Percentiles rank a stretch among this genome's conserved stretches.
Conservation (phyloP, 2,797 vertebrate species). For the Diplodus sargus region DNA sequence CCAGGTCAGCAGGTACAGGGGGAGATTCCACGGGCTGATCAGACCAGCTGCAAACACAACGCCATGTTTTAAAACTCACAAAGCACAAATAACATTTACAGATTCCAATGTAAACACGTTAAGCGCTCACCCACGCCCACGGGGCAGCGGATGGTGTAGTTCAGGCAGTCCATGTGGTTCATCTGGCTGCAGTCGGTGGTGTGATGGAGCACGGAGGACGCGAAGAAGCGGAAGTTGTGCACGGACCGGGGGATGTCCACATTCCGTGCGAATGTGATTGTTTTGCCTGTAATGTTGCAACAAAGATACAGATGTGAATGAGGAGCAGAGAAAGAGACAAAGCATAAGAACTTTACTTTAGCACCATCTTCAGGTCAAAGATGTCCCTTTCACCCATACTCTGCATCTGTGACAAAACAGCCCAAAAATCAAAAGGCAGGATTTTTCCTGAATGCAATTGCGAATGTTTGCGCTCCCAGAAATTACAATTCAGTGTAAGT, state of each 20-base stretch:
- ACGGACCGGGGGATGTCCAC: conserved; percentile 92
- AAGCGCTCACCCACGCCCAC: conserved; percentile 91
- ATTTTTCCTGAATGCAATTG: no score
- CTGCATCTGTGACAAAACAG: no score
- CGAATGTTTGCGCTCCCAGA: no score
- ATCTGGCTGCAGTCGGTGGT: conserved; percentile 90
- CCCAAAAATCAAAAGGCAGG: no score
- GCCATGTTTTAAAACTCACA: not conserved
- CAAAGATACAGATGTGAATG: not conserved
- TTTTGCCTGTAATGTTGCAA: conserved; percentile 88
- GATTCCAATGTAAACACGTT: not conserved
- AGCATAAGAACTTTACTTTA: no score
- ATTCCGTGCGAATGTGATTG: conserved; percentile 87
- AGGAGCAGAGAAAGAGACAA: no score
- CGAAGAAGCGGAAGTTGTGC: conserved; percentile 95
- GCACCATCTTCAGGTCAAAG: no score
- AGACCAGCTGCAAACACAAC: conserved; percentile 87
- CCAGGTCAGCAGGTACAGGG: conserved; percentile 96
- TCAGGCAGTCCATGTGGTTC: conserved; percentile 89
- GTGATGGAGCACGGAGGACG: conserved; percentile 91
- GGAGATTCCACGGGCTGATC: conserved; percentile 98
- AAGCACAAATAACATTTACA: not conserved
- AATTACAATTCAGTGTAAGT: no score
- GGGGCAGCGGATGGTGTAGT: conserved; percentile 91
- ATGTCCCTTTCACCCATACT: no score